Evolutionary conservation across 2,888 invertebrate genomes (phyloP).

Genomic region (Ochlodes sylvanus): DNA sequence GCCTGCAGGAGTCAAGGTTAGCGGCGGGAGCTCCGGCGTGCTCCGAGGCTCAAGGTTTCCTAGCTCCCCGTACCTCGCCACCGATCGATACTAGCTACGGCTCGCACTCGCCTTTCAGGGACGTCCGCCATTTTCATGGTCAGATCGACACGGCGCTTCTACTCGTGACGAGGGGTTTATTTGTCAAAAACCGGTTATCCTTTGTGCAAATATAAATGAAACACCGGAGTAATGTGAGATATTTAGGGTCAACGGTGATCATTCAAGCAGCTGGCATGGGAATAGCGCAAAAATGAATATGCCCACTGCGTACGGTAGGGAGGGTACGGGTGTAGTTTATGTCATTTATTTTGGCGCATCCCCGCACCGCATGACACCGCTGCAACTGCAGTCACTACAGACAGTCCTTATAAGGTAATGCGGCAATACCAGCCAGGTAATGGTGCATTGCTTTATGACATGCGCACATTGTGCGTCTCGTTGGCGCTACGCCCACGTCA

Average conservation of each 20-base stretch:
- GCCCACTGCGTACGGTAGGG: background rate
- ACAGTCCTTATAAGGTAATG: conserved; percentile 22
- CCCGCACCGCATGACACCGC: conserved; percentile 10
- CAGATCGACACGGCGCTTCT: background rate
- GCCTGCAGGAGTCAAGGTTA: conserved; percentile 25
- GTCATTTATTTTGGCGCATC: conserved; percentile 4
- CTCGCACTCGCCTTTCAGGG: conserved; percentile 17
- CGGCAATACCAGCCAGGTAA: conserved; percentile 9
- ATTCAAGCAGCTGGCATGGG: too few relatives aligned
- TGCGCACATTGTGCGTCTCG: conserved; percentile 6
- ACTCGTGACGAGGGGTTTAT: background rate
- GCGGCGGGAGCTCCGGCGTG: conserved; percentile 14
- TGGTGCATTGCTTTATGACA: conserved; percentile 14
- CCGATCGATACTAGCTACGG: conserved; percentile 26
- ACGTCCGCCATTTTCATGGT: conserved; percentile 21
- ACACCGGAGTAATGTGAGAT: background rate
- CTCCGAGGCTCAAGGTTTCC: conserved; percentile 2
- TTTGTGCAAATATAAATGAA: background rate
- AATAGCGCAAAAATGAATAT: too few relatives aligned
- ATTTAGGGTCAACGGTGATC: background rate
- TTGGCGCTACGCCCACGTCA: background rate
- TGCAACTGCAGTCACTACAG: conserved; percentile 15
- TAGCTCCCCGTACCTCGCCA: background rate
- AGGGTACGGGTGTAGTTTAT: background rate
- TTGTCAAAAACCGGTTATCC: background rate